Base-by-base conservation (phyloP, 2,888 invertebrate genomes). In the Rhynchonema sp. region DNA sequence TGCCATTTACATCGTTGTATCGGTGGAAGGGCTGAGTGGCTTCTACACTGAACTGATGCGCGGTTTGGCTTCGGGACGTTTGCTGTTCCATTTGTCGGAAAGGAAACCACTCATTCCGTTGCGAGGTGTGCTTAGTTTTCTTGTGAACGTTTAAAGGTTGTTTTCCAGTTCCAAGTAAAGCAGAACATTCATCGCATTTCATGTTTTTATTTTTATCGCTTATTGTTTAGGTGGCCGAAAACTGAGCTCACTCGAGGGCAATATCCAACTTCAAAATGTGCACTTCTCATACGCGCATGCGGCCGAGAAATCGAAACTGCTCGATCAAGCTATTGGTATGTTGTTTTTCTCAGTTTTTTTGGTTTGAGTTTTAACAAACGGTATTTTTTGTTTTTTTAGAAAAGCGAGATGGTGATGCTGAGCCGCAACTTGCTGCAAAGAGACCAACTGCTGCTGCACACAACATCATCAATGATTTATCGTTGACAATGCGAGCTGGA, bases 31-130 rank as follows among this genome's bases (percentile, higher is more conserved):
- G 23, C 72, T 92, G 13, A 85, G 86, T 55, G 84, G 83, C 66
- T 91, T 90, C 74, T 92, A 91, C 72, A 84, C 88, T 0, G 91
- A 91, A 70, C 73, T 91, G 64, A 91, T 89, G 75, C 85, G 85
- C 70, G 89, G 89, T 0, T 74, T 92, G 1, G 92, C 92, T 0
- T 88, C 92, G 0, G 87, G 87, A 1, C 80, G 83, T 0, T 80
- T 90, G 59, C 77, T 92, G 29, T 91, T 87, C 84, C 83, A 88
- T 70, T 81, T 94, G 60, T 81, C 88, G 57, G 89, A 91, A 73
- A 80, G 87, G 57, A 72, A 80, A 64, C 85, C 87, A 1, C 68
- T 73, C 22, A 87, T 92, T 69, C 84, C 87, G 22, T 75, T 83
- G 29, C 68, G 79, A 68, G 84, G 83, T 82, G 13, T 17, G 46